Evolutionary conservation across 1,140 invertebrate genomes (phyloP).

Genomic region (Charaxes varanes): DNA sequence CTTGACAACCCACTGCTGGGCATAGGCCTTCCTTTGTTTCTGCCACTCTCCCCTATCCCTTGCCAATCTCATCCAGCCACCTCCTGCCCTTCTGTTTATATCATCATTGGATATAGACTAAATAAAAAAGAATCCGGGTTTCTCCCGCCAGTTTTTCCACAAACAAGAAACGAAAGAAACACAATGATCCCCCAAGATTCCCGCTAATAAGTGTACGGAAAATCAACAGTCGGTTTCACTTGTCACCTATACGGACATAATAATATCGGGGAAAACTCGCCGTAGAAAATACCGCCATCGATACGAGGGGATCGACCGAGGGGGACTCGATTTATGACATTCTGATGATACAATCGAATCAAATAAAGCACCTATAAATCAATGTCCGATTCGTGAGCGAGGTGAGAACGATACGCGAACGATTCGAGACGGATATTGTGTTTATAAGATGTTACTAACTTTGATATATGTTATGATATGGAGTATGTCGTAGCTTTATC

Average conservation of each 20-base stretch:
- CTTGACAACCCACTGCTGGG: no score
- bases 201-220: conserved; percentile 17
- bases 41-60: no score
- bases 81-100: no score
- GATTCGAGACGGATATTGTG: conserved; percentile 11
- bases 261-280: conserved; percentile 55
- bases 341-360: conserved; percentile 73
- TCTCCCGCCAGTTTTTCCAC: neutral
- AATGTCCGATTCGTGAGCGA: conserved; percentile 55
- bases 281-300: conserved; percentile 42
- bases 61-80: no score
- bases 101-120: neutral
- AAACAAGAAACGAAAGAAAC: conserved; percentile 11
- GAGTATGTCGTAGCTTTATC: no score
- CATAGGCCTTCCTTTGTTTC: no score
- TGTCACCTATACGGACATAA: conserved; percentile 40
- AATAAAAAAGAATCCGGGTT: neutral
- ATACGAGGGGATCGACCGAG: conserved; percentile 28
- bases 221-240: conserved; percentile 34
- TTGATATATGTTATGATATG: no score
- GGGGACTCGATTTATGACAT: conserved; percentile 63
- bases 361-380: conserved; percentile 69
- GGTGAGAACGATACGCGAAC: conserved; percentile 37
- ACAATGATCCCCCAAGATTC: conserved; percentile 1
- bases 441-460: no score